Base-by-base conservation (phyloP, 2,113 vertebrate species). In the Arenaria interpres region DNA sequence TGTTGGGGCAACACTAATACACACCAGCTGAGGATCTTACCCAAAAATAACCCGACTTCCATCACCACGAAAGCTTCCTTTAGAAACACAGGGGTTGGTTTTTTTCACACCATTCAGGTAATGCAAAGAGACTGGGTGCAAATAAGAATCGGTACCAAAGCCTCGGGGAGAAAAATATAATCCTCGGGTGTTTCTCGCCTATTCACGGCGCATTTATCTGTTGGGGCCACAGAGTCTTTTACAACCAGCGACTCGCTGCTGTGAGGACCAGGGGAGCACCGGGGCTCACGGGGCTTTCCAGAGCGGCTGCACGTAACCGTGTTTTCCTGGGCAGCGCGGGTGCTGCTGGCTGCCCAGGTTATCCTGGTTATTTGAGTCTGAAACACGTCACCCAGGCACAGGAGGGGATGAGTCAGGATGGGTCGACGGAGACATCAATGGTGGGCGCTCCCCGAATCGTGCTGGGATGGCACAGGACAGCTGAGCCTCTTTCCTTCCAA, bases 151-250 rank as follows among this genome's bases (percentile, higher is more conserved):
- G 8, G 57, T 37, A 24, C 22, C 71, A 45, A 76, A 79, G 27
- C 45, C 23, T 79, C 63, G 62, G 71, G 75, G 73, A 56, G 67
- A 22, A 60, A 73, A 76, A 72, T 2, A 33, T 0, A 72, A 82
- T 56, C 23, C 39, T 59, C 33, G 8, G 72, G 73, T 89, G 78
- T 45, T 87, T 54, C 39, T 85, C 5, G 0, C 63, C 33, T 39
- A 1, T 54, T 33, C 12, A 25, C 10, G 15, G n/a, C 4, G 3
- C 35, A 4, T 45, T 84, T 33, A 1, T 27, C 21, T 3, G 9
- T 23, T 43, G n/a, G n/a, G 32, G 21, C 37, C 0, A 0, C 12
- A 7, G 24, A 53, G n/a, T 10, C 7, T 60, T 91, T 64, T 48
- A 13, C 7, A 51, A 67, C 27, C 1, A 19, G 41, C 14, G 35